Evolutionary conservation across 2,113 vertebrate genomes (phyloP).

Genomic region (Tragulus kanchil): DNA sequence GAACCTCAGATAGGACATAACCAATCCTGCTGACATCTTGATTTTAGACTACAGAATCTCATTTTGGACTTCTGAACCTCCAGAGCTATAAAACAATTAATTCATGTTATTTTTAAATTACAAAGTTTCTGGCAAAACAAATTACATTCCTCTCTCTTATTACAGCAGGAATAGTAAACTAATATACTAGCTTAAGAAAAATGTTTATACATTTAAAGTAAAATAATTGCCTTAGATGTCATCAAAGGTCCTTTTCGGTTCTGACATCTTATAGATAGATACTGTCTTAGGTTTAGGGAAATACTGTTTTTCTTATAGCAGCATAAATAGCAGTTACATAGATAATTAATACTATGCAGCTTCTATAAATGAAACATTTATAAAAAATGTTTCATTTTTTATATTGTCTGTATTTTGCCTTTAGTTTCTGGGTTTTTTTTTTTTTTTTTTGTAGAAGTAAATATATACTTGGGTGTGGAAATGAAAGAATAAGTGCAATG

Average conservation of each 20-base stretch:
- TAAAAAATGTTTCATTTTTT: not conserved
- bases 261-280: not conserved
- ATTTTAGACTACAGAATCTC: not conserved
- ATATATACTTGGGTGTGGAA: no score
- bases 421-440: not conserved
- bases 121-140: not conserved
- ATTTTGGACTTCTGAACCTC: not conserved
- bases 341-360: not conserved
- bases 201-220: not conserved
- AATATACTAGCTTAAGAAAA: conserved; percentile 12
- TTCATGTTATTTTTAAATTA: not conserved
- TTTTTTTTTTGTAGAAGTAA: no score
- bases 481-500: not conserved
- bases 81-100: not conserved
- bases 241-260: not conserved
- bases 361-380: not conserved
- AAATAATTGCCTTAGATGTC: not conserved
- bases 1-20: not conserved
- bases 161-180: not conserved
- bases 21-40: not conserved
- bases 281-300: not conserved
- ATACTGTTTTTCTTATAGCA: not conserved
- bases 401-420: not conserved
- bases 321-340: not conserved
- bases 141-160: not conserved